These are phyloP conservation scores for Dromaius novaehollandiae DNA, from an alignment of 2,113 vertebrate genomes.

Conservation along the genomic window DNA sequence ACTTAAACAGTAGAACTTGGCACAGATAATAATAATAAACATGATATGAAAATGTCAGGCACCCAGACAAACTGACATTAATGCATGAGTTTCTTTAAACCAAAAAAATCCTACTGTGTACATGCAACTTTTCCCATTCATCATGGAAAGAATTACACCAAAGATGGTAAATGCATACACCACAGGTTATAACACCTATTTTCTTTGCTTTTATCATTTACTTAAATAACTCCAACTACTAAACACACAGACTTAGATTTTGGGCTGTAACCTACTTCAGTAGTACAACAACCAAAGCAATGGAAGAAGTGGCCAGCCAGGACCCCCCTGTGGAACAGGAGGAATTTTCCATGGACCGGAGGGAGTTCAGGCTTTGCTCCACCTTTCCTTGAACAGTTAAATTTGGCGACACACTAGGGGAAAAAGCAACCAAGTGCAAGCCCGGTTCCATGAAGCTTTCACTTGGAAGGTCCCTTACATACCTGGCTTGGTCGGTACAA, in stretches of 20 bases:
- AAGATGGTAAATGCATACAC: background rate
- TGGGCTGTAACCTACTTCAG: background rate
- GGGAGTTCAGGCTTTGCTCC: background rate
- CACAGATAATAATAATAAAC: constrained; percentile 17
- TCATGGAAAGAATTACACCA: background rate
- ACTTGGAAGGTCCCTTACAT: accelerated
- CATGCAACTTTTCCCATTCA: background rate
- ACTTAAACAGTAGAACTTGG: constrained; percentile 48
- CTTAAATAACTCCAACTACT: background rate
- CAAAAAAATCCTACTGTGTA: background rate
- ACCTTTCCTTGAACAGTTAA: background rate
- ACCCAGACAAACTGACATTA: constrained; percentile 30
- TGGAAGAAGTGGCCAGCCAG: background rate
- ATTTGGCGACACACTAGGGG: background rate
- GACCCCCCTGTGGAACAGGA: accelerated
- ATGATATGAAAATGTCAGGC: constrained; percentile 22
- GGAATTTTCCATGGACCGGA: background rate
- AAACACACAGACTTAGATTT: background rate
- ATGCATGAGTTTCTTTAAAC: constrained; percentile 17
- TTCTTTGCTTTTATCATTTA: background rate
- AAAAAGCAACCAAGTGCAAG: background rate
- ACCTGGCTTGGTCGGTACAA: background rate
- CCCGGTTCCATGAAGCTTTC: background rate
- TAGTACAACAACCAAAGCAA: background rate
- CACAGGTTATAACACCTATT: background rate